Conservation (phyloP, 1,140 invertebrate species). For the Monomorium pharaonis region DNA sequence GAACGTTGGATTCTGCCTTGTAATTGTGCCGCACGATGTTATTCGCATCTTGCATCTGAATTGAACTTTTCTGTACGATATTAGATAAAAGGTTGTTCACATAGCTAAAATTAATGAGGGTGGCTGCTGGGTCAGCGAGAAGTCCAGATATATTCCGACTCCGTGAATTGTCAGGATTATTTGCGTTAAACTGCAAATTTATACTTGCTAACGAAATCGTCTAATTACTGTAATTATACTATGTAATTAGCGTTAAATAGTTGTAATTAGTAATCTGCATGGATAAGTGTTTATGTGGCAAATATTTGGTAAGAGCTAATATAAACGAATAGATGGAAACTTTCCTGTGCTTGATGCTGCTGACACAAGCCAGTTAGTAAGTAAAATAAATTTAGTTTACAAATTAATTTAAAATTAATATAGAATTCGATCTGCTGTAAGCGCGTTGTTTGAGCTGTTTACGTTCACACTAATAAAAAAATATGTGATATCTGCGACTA, state of each 20-base stretch:
- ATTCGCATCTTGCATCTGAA: background rate
- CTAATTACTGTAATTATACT: background rate
- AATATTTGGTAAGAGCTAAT: background rate
- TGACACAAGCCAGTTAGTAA: background rate
- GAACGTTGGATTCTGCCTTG: background rate
- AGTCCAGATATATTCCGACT: background rate
- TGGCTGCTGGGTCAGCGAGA: background rate
- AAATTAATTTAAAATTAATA: background rate
- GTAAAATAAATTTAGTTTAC: background rate
- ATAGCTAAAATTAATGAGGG: conserved; percentile 6
- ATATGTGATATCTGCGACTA: too few relatives aligned
- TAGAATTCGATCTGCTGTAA: background rate
- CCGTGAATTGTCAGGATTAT: background rate
- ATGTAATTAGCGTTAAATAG: background rate
- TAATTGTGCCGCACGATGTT: background rate
- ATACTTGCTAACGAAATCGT: background rate
- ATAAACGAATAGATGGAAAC: background rate
- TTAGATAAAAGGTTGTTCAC: conserved; percentile 20
- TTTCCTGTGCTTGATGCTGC: background rate
- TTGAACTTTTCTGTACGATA: background rate
- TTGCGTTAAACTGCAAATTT: background rate
- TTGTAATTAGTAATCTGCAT: background rate
- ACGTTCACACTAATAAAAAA: too few relatives aligned
- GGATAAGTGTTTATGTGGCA: background rate
- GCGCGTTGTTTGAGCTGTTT: background rate